Percentiles rank a stretch among this genome's conserved stretches.
phyloP scores from a whole-genome alignment of 2,113 vertebrate species.

The Canis aureus region DNA sequence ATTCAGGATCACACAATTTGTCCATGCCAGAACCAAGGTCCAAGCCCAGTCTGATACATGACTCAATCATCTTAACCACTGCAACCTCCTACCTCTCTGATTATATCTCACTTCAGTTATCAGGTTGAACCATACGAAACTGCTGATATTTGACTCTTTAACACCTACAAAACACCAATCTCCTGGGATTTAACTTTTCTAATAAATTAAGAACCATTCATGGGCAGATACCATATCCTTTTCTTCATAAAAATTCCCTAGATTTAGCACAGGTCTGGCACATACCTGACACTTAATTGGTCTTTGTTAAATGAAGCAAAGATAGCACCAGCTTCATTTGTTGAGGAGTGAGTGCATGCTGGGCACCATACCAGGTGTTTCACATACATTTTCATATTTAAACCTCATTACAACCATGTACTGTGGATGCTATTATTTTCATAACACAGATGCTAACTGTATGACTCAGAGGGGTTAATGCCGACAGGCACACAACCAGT shows the following conservation, averaged over 20 bases:
- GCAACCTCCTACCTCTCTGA: background rate
- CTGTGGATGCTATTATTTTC: background rate
- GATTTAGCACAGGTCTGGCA: background rate
- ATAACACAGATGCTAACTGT: background rate
- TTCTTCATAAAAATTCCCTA: background rate
- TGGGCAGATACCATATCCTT: background rate
- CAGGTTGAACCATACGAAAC: background rate
- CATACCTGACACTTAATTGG: background rate
- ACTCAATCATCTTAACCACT: background rate
- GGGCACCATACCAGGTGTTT: background rate
- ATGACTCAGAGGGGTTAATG: background rate
- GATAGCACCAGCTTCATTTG: background rate
- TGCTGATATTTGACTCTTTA: background rate
- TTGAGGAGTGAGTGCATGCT: background rate
- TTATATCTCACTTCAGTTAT: background rate
- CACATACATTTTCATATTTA: background rate
- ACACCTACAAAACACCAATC: background rate
- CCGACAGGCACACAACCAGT: background rate
- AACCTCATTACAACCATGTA: background rate
- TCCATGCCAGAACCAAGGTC: background rate
- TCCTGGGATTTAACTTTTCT: background rate
- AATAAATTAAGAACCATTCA: slow-evolving; percentile 36
- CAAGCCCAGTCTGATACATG: background rate
- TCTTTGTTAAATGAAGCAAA: slow-evolving; percentile 26
- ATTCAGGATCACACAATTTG: background rate